Base-by-base conservation (phyloP, 2,888 invertebrate species). In the Chrysina gloriosa region DNA sequence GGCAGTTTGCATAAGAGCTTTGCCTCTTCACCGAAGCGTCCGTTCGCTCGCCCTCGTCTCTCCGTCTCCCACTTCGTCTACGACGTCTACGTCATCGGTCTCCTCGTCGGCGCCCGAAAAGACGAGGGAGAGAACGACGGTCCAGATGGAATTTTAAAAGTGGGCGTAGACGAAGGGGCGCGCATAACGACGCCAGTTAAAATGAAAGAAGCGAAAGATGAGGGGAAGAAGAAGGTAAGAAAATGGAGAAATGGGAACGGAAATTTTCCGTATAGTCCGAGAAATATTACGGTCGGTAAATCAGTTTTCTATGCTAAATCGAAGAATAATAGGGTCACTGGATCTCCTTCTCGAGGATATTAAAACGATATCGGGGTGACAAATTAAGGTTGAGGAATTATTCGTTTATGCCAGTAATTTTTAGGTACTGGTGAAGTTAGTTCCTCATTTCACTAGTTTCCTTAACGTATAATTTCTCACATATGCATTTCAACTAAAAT, bases 131-230 rank as follows among this genome's bases (percentile, higher is more conserved):
- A 39, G 39, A 39, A 23, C 21, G 42, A 25, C 42, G 58, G 42
- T 61, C 66, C 29, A 42, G 58, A 58, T 66, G 58, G 56, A 66
- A 66, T 66, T 66, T 66, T 66, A 66, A 66, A 66, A 58, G 66
- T 56, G 14, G 45, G 45, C 9, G 21, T 45, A 21, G 45, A 21
- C 4, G 3, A 36, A 2, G 27, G 11, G 31, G 29, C 21, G 42
- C n/a, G n/a, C n/a, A 42, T 42, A 61, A 29, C 27, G 27, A 34
- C 39, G 25, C 14, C 21, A 29, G 58, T 29, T 42, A 61, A 61
- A 42, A 61, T 9, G 29, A 7, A 56, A 4, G 39, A 52, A 31
- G 29, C 14, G 34, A 19, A 21, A 29, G 19, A 31, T 19, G 31
- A 19, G 29, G 19, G 23, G 48, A 21, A 31, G 14, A 50, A 36